Conservation (phyloP, 2,888 invertebrate species). For the Kuschelorhynchus macadamiae region DNA sequence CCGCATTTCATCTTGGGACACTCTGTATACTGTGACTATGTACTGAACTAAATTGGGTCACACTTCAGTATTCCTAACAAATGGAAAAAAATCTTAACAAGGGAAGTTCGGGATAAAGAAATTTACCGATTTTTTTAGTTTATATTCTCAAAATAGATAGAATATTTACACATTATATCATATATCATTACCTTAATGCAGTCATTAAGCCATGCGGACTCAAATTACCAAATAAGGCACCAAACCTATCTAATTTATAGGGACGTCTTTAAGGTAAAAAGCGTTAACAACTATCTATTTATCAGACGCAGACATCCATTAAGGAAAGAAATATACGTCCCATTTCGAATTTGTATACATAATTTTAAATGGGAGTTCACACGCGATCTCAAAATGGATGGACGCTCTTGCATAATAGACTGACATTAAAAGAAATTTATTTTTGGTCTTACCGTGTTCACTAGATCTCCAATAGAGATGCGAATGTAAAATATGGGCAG, state of each 20-base stretch:
- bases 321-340: conserved; percentile 36
- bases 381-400: conserved; percentile 41
- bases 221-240: neutral
- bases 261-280: conserved; percentile 23
- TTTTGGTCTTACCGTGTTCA: conserved; percentile 34
- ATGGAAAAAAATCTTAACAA: too few species aligned
- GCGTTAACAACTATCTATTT: conserved; percentile 38
- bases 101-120: too few species aligned
- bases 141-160: too few species aligned
- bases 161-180: too few species aligned
- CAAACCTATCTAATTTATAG: conserved; percentile 15
- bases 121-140: too few species aligned
- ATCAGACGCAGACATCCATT: conserved; percentile 36
- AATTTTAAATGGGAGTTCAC: conserved; percentile 39
- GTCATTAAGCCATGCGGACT: neutral
- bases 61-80: too few species aligned
- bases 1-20: too few species aligned
- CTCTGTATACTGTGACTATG: too few species aligned
- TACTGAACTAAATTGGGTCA: too few species aligned
- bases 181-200: neutral
- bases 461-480: conserved; percentile 43
- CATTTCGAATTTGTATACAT: conserved; percentile 40
- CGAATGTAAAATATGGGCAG: conserved; percentile 33
- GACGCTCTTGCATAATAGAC: conserved; percentile 42
- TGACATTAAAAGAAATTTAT: conserved; percentile 40